A percentile compares a stretch with the other conserved stretches of the same genome.
Evolutionary conservation across 1,140 invertebrate genomes (phyloP).

Genomic region (Nasonia longicornis): DNA sequence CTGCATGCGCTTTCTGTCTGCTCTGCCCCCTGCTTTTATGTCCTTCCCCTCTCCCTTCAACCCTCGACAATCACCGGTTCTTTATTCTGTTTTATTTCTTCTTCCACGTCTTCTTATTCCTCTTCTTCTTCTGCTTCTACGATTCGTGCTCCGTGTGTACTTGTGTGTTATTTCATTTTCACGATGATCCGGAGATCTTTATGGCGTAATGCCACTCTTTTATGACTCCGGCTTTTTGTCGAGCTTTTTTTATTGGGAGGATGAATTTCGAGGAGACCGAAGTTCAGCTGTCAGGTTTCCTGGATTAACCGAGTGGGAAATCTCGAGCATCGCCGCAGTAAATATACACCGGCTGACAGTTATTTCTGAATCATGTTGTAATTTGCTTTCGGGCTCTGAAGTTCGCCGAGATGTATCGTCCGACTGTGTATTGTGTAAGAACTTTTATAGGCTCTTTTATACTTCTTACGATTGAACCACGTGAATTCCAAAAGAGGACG

Average conservation of each 20-base stretch:
- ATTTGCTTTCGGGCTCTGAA: constrained; percentile 1
- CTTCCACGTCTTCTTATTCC: background rate
- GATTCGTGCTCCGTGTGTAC: background rate
- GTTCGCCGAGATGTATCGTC: background rate
- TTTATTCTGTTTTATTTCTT: constrained; percentile 26
- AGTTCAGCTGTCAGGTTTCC: background rate
- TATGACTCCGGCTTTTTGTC: background rate
- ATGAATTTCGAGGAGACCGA: constrained; percentile 9
- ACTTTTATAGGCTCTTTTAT: background rate
- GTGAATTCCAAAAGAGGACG: background rate
- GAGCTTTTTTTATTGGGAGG: background rate
- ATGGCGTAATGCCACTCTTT: constrained; percentile 1
- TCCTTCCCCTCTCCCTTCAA: constrained; percentile 11
- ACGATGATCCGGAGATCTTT: constrained; percentile 35
- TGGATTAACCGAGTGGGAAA: background rate
- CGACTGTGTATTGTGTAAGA: background rate
- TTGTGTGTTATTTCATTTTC: constrained; percentile 40
- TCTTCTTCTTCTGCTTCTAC: background rate
- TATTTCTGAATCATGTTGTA: constrained; percentile 15
- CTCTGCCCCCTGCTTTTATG: constrained; percentile 4
- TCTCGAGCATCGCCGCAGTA: background rate
- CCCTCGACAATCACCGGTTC: constrained; percentile 33
- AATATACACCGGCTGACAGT: constrained; percentile 13
- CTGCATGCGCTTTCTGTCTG: constrained; percentile 39
- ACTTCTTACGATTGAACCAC: background rate